Evolutionary conservation across 1,140 invertebrate species (phyloP), one percentile per base, ranked within the genome.

Genomic region (Drosophila nikananu): DNA sequence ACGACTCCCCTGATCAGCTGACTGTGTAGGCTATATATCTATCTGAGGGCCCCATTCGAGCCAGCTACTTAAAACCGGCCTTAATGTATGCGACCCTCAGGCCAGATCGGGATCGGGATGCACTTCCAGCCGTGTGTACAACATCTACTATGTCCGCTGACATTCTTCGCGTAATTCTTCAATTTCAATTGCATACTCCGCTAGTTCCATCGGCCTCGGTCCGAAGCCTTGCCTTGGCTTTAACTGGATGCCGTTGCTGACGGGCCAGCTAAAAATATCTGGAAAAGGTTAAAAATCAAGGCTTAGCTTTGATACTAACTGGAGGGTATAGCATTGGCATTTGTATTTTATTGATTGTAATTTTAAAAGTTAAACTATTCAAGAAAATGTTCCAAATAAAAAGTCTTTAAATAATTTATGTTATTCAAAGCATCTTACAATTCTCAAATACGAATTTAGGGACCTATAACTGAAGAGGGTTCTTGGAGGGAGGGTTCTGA

Each of bases 111-210:
- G 68, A 51, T 63, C 77, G 57, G 61, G 54, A 74, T 73, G 48
- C 68, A 62, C 65, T 58, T 44, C 70, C 60, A 71, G 23, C 62
- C 72, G 32, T 89, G 77, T 84, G 84, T 89, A 89, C 86, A 89
- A 77, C 86, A 89, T 89, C 84, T 86, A 89, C 86, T 82, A 81
- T 90, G 81, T 89, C 84, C 72, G 82, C 79, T 86, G 86, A 77
- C 86, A 90, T 90, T 90, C 86, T 80, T 91, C 68, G 79, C 79
- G 86, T 90, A 90, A 86, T 91, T 90, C 86, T 90, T 90, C 86
- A 90, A 90, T 90, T 90, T 90, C 86, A 90, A 90, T 91, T 91
- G 86, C 86, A 90, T 90, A 79, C 81, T 79, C 42, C 73, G 84
- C 61, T 79, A 89, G 80, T 76, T 65, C 30, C 37, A 44, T 52